Base-by-base conservation (phyloP, 2,797 vertebrate species). In the Scomberomorus guttatus region DNA sequence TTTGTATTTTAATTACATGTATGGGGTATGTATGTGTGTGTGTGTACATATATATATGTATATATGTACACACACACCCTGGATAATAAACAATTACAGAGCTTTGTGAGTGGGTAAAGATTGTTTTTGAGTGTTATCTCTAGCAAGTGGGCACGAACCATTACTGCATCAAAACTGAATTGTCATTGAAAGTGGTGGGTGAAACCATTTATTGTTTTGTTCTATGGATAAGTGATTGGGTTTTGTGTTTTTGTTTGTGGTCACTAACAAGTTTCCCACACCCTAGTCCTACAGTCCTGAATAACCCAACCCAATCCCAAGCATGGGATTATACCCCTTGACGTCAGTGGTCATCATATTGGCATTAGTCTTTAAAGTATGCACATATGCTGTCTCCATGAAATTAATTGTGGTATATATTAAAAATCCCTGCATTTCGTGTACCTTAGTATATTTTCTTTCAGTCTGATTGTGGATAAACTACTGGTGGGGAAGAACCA, bases 221-320 rank as follows among this genome's bases (percentile, higher is more conserved):
- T 93, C 65, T 87, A 89, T 94, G 89, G 88, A 84, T 90, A 91
- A 88, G 88, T 93, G 87, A 89, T 90, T 88, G 83, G 89, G 87
- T 88, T 93, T 93, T 91, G 91, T 94, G 93, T 95, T 93, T 93
- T 88, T 90, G 83, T 94, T 93, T 92, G 92, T 94, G 89, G 90
- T 93, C 93, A 94, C 91, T 93, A 91, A 93, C 92, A 90, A 85
- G 83, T 83, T 85, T 80, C 79, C 92, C 91, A 75, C 59, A 90
- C 73, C 90, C 70, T 86, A 57, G 64, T 85, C 82, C 88, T 84
- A 24, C 81, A 81, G 70, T 81, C 86, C 78, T 76, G 39, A 87
- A 84, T 88, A 90, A 87, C 81, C 81, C 62, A 32, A 83, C 82
- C 87, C 74, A 73, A 68, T 90, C 90, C 90, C 87, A 84, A 62